These are phyloP conservation scores for Jaculus jaculus DNA, from an alignment of 2,113 vertebrate genomes.

Conservation along the genomic window DNA sequence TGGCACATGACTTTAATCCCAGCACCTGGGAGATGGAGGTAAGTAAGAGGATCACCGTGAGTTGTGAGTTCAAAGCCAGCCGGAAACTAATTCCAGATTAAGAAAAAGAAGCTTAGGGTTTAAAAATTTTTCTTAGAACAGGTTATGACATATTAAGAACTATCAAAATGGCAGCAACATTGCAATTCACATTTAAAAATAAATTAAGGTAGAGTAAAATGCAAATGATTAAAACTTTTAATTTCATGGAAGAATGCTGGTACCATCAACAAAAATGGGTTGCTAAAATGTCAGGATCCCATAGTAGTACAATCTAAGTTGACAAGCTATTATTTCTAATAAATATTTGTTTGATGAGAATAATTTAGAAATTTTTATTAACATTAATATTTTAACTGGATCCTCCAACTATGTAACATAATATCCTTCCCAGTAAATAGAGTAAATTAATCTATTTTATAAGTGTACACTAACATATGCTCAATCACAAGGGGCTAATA, in stretches of 20 bases:
- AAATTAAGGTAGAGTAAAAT: neutral
- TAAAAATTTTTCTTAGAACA: no score
- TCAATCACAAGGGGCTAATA: neutral
- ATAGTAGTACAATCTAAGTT: neutral
- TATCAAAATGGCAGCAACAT: neutral
- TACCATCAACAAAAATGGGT: neutral
- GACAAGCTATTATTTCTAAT: constrained; percentile 16
- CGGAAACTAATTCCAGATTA: no score
- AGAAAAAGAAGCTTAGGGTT: no score
- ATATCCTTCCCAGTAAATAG: neutral
- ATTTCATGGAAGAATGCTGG: neutral
- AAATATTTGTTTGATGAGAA: constrained; percentile 4
- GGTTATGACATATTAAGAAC: neutral
- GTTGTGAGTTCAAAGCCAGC: no score
- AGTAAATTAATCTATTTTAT: neutral
- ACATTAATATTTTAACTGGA: neutral
- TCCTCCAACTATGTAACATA: neutral
- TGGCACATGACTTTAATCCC: no score
- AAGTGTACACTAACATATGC: neutral
- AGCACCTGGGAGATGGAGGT: no score
- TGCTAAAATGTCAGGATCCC: neutral
- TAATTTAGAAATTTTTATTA: neutral
- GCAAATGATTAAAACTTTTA: neutral
- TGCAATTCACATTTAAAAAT: neutral
- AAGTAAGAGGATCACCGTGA: no score